Evolutionary conservation across 1,140 invertebrate genomes (phyloP), one percentile per base, ranked within the genome.

Genomic region (Bursaphelenchus mucronatus): DNA sequence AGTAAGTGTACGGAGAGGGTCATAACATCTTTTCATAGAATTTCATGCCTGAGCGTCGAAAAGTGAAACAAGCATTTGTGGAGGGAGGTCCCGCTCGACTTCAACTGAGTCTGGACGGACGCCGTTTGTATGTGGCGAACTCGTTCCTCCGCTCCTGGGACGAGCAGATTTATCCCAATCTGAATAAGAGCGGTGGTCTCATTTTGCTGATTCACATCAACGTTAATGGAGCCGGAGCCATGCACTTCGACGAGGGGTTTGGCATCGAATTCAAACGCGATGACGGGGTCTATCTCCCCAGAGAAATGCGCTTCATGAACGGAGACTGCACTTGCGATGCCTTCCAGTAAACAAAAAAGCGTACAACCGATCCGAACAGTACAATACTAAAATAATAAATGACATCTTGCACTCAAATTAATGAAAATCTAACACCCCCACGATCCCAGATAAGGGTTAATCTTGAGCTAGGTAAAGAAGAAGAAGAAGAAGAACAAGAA

Each of bases 141-240:
- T 92, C 93, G 0, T 85, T 97, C 0, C 93, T 88, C 75, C 90
- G 89, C 15, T 87, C 88, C 0, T 97, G 93, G 93, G 94, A 97
- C 76, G 87, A 88, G 74, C 89, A 94, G 77, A 90, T 94, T 74
- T 95, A 94, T 82, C 90, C 91, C 0, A 87, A 92, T 58, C 87
- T 90, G 82, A 82, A 87, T 19, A 83, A 89, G 86, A 89, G 85
- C 86, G 84, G 52, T n/a, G 21, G 21, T 43, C 39, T 64, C 19
- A 68, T 61, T 62, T 65, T 45, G 5, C 17, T 67, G 53, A 47
- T 67, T 52, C 66, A 67, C 21, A 52, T 67, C n/a, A 68, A 70
- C 15, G 66, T 67, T 8, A 59, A 67, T 30, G 17, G 39, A 13
- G 39, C 66, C 11, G 44, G 65, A 9, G 51, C 62, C 17, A 66